These are phyloP conservation scores for Mnemiopsis leidyi DNA, from an alignment of 37 sponge, comb jelly and placozoan species.

Conservation along the genomic window DNA sequence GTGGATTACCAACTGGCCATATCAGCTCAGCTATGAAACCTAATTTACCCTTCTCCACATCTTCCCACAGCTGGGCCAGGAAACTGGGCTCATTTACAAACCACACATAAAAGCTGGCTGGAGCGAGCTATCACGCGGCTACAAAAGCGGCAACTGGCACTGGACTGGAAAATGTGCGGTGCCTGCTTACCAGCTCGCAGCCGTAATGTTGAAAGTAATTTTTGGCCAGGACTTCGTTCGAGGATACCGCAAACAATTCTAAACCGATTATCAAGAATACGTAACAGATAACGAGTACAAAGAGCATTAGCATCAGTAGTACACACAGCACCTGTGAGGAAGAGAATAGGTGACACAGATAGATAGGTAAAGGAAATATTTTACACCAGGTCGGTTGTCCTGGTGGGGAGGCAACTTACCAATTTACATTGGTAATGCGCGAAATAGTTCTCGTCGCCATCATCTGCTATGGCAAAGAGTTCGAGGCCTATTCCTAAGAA, in stretches of 20 bases:
- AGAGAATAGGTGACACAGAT: not conserved
- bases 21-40: too few species aligned
- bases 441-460: constrained; percentile 51
- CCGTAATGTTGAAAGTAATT: constrained; percentile 55
- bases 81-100: not conserved
- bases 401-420: not conserved
- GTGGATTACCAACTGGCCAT: too few species aligned
- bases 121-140: not conserved
- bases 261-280: constrained; percentile 44
- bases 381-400: not conserved
- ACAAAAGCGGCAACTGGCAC: not conserved
- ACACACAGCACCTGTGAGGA: constrained; percentile 15
- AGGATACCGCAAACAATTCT: constrained; percentile 45
- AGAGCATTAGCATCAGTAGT: constrained; percentile 55
- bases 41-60: too few species aligned
- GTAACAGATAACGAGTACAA: constrained; percentile 61
- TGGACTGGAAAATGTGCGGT: not conserved
- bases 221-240: constrained; percentile 7
- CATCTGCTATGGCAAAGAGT: constrained; percentile 44
- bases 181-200: constrained; percentile 49
- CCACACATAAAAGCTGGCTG: not conserved
- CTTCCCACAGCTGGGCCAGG: not conserved
- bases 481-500: constrained; percentile 55
- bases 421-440: constrained; percentile 6
- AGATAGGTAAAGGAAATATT: not conserved